Base-by-base conservation (phyloP, 1,140 invertebrate genomes). In the Drosophila asahinai region DNA sequence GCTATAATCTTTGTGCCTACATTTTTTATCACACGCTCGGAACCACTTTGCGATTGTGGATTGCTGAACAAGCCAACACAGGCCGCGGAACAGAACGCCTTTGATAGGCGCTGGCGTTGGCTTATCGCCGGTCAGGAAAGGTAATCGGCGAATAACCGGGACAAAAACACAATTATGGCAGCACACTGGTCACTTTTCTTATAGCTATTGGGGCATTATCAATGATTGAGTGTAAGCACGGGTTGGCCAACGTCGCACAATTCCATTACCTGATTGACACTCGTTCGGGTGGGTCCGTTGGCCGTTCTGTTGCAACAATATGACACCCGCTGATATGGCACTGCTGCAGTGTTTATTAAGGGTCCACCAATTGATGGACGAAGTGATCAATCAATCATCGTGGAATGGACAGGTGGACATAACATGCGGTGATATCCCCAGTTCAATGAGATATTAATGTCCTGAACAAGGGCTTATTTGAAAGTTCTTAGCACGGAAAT, bases 181-280 rank as follows among this genome's bases (percentile, higher is more conserved):
- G 51, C 62, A 49, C 63, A 73, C 81, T 66, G 60, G 52, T 65
- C 66, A 45, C 38, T 49, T 72, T 73, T 51, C 67, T 47, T 71
- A 14, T 47, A 27, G 63, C 6, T 15, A 65, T 45, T 65, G 25
- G 19, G 30, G 48, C 51, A 68, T 68, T 89, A 89, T 89, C 81
- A 75, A 77, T 87, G 84, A 89, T 87, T 83, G 84, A 87, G 80
- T 71, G 68, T 74, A 71, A 89, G 84, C 81, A 87, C 80, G 84
- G 68, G 81, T 89, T 87, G 55, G 40, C 30, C 55, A 43, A 27
- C 48, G 51, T 51, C 57, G 22, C 27, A 74, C 58, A 72, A 38
- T 65, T 43, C 47, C 42, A 60, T 43, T 43, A 65, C 62, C 47
- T 48, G 54, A 79, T 60, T 82, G 80, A 61, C 80, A 62, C 40